Conservation (phyloP, 2,888 invertebrate genomes). For the Notocelia uddmanniana region DNA sequence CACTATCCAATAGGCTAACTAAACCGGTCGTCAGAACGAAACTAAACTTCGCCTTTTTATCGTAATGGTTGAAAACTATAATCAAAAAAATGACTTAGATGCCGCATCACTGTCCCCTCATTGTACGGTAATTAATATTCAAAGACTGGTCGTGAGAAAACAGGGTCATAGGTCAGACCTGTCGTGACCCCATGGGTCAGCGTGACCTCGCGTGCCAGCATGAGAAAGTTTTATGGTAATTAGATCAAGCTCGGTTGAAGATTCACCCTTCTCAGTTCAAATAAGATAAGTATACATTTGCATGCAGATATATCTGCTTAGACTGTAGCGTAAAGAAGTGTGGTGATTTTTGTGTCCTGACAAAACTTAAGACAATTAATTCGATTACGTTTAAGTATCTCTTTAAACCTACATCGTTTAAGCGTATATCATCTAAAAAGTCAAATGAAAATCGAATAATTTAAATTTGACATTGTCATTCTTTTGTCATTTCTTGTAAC, state of each 20-base stretch:
- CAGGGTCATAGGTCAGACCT: conserved; percentile 75
- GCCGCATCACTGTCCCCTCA: conserved; percentile 16
- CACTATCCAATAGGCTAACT: too few relatives aligned
- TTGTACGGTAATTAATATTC: conserved; percentile 52
- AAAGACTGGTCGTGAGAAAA: conserved; percentile 69
- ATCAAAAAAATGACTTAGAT: background rate
- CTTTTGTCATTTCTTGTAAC: too few relatives aligned
- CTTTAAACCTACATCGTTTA: too few relatives aligned
- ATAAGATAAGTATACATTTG: background rate
- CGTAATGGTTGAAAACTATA: background rate
- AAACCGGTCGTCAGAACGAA: too few relatives aligned
- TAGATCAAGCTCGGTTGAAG: background rate
- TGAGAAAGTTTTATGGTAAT: conserved; percentile 59
- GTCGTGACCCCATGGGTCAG: conserved; percentile 69
- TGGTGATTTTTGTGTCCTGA: too few relatives aligned
- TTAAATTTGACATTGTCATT: too few relatives aligned
- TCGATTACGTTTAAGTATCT: too few relatives aligned
- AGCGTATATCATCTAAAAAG: too few relatives aligned
- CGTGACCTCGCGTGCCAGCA: conserved; percentile 76
- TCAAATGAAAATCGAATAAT: too few relatives aligned
- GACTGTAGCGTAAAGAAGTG: background rate
- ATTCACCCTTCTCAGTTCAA: background rate
- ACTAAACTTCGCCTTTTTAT: background rate
- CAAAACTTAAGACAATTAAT: too few relatives aligned
- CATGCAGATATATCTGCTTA: background rate